Conservation (phyloP, 2,113 vertebrate genomes). For the cattle (Bos taurus) region ARS-UCD2.0 NC_037330.1:92462501-92463000, state of each 20-base stretch:
- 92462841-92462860: not conserved
- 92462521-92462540: not conserved
- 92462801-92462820: not conserved
- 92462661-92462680: not conserved
- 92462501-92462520: not conserved
- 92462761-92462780: not conserved
- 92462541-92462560: not conserved
- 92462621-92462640: not conserved
- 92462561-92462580: not conserved
- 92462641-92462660: not conserved
- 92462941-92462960: not conserved
- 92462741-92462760: not conserved
- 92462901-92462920: not conserved
- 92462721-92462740: not conserved
- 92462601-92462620: not conserved
- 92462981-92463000: not conserved
- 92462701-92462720: not conserved
- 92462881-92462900: not conserved
- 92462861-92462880: not conserved
- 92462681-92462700: not conserved
- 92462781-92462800: not conserved
- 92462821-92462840: not conserved
- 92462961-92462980: not conserved
- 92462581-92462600: not conserved
- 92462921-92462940: not conserved